Percentiles rank a stretch among this genome's conserved stretches.
These are phyloP conservation scores for Meloidogyne exigua DNA, from an alignment of 1,140 invertebrate species.

Conservation along the genomic window DNA sequence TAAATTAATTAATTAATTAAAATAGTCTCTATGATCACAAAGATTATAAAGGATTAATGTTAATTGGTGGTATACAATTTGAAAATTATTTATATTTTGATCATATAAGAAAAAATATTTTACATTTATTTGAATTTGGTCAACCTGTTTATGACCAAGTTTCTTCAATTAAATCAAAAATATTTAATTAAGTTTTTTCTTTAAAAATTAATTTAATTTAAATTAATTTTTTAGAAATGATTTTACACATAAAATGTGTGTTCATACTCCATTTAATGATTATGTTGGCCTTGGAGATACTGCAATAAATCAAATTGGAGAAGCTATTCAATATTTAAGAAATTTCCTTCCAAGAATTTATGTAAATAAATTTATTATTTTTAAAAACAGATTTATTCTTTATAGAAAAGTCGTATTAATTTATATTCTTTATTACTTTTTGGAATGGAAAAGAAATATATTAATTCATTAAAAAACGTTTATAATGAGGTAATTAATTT, in stretches of 20 bases:
- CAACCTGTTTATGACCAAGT: neutral
- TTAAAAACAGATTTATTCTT: neutral
- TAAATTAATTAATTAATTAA: neutral
- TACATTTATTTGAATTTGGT: slow-evolving; percentile 4
- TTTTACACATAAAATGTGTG: slow-evolving; percentile 33
- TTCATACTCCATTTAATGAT: slow-evolving; percentile 39
- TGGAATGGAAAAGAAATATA: neutral
- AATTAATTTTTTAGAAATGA: slow-evolving; percentile 16
- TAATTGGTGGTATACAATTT: neutral
- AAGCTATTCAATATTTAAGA: neutral
- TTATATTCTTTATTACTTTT: slow-evolving; percentile 10
- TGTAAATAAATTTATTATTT: neutral
- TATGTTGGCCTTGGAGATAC: slow-evolving; percentile 18
- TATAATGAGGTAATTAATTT: slow-evolving; percentile 9
- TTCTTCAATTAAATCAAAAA: neutral
- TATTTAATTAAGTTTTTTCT: slow-evolving; percentile 10
- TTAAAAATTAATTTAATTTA: neutral
- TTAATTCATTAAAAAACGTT: neutral
- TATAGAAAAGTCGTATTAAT: neutral
- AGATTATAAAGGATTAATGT: neutral
- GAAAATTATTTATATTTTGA: slow-evolving; percentile 12
- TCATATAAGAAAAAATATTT: slow-evolving; percentile 7
- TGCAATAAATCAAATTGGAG: neutral
- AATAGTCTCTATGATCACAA: neutral
- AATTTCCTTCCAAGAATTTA: slow-evolving; percentile 13